Percentiles rank a stretch among this genome's conserved stretches.
phyloP scores from a whole-genome alignment of 1,140 invertebrate species.

The Bemisia tabaci region DNA sequence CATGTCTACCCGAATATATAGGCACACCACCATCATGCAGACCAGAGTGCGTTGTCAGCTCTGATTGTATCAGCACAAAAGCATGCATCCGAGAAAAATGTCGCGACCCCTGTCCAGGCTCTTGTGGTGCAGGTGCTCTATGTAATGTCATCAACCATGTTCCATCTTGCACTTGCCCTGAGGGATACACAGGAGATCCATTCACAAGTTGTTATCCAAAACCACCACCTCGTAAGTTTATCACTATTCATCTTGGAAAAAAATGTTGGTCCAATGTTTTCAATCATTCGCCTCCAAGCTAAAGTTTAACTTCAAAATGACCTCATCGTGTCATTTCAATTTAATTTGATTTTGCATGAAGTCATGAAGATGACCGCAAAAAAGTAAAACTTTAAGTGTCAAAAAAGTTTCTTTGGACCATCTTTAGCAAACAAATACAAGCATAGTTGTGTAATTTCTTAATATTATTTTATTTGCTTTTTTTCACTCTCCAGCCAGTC shows the following conservation, averaged over 20 bases:
- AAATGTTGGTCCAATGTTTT: no score
- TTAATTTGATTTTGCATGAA: no score
- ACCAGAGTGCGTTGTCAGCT: slow-evolving; percentile 52
- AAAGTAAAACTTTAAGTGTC: no score
- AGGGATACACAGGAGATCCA: slow-evolving; percentile 41
- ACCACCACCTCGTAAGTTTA: slow-evolving; percentile 16
- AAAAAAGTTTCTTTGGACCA: no score
- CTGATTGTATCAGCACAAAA: slow-evolving; percentile 50
- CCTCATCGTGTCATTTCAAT: no score
- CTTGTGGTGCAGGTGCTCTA: slow-evolving; percentile 47
- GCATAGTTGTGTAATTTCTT: no score
- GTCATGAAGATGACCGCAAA: no score
- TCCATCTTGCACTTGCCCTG: slow-evolving; percentile 37
- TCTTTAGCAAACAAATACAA: no score
- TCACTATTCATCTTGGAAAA: background rate
- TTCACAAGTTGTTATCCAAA: slow-evolving; percentile 29
- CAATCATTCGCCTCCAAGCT: no score
- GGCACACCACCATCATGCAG: slow-evolving; percentile 53
- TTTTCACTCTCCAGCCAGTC: no score
- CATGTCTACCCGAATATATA: slow-evolving; percentile 38
- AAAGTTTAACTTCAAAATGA: no score
- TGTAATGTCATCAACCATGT: slow-evolving; percentile 39
- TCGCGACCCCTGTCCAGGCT: slow-evolving; percentile 50
- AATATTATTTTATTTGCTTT: no score
- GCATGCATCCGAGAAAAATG: slow-evolving; percentile 57